phyloP scores from a whole-genome alignment of 2,113 vertebrate genomes.

The Herpailurus yagouaroundi region DNA sequence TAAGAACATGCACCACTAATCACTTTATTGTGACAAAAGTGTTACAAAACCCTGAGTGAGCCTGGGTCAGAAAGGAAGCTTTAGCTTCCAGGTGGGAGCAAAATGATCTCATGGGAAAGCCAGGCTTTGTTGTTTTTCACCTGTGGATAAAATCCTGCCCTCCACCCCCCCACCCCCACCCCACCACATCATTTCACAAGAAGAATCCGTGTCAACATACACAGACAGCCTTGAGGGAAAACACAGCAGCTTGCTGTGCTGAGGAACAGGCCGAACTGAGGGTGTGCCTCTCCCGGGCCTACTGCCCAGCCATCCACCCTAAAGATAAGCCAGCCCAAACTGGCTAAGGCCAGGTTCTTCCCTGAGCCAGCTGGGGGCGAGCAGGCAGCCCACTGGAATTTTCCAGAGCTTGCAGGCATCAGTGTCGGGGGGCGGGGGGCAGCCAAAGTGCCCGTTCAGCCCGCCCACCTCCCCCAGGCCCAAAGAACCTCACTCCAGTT shows the following conservation, averaged over 20 bases:
- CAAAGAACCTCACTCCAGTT: background rate
- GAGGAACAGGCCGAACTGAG: background rate
- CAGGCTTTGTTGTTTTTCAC: background rate
- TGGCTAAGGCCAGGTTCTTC: background rate
- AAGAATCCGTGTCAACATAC: background rate
- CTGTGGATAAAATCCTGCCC: background rate
- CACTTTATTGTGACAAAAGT: background rate
- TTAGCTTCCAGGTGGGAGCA: background rate
- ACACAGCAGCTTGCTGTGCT: background rate
- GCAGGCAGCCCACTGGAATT: background rate
- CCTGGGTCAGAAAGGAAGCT: background rate
- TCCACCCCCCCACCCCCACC: too few relatives aligned
- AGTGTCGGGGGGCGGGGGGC: fast-evolving
- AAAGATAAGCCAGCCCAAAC: background rate
- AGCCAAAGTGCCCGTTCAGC: too few relatives aligned
- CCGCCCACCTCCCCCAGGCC: background rate
- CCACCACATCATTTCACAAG: background rate
- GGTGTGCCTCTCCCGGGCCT: background rate
- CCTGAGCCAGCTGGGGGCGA: background rate
- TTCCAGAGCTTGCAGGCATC: background rate
- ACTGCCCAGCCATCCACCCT: background rate
- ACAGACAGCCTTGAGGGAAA: background rate
- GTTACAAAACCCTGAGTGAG: background rate
- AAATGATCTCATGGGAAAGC: background rate
- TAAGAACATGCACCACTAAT: background rate